Percentiles rank a stretch among this genome's conserved stretches.
Evolutionary conservation across 2,888 invertebrate genomes (phyloP).

Genomic region (Neelides folsomi): DNA sequence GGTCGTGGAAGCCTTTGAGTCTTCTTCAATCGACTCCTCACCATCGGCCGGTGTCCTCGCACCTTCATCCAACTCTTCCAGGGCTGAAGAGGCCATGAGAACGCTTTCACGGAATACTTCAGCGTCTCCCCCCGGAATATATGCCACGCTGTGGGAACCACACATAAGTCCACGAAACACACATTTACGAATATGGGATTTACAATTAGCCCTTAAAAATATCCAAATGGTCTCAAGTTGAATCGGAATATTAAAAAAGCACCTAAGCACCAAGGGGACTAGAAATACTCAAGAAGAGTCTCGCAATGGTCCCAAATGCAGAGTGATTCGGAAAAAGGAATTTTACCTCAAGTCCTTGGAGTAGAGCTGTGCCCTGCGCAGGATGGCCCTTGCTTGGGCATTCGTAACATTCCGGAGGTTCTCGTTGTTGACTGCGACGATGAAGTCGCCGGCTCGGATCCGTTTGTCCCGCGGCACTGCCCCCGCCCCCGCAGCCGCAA

Average conservation of each 20-base stretch:
- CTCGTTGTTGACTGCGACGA: conserved; percentile 48
- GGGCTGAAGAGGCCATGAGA: neutral
- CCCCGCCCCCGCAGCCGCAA: conserved; percentile 39
- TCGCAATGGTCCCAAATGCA: no score
- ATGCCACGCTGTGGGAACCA: conserved; percentile 42
- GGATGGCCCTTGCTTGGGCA: conserved; percentile 46
- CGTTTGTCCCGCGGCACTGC: conserved; percentile 47
- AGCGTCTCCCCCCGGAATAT: conserved; percentile 45
- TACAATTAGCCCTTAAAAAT: no score
- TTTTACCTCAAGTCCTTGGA: conserved; percentile 46
- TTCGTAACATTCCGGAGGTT: conserved; percentile 45
- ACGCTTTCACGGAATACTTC: conserved; percentile 39
- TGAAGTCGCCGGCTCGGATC: conserved; percentile 45
- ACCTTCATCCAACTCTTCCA: neutral
- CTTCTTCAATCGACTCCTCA: conserved; percentile 24
- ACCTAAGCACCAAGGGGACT: no score
- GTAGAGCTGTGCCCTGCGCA: conserved; percentile 45
- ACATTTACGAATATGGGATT: no score
- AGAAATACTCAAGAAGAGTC: no score
- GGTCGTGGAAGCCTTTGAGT: neutral
- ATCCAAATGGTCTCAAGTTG: no score
- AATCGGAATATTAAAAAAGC: no score
- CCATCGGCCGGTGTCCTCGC: conserved; percentile 31
- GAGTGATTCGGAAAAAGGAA: no score
- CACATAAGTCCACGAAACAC: neutral